Evolutionary conservation across 2,797 vertebrate species (phyloP).

Genomic region (Pelobates cultripes): DNA sequence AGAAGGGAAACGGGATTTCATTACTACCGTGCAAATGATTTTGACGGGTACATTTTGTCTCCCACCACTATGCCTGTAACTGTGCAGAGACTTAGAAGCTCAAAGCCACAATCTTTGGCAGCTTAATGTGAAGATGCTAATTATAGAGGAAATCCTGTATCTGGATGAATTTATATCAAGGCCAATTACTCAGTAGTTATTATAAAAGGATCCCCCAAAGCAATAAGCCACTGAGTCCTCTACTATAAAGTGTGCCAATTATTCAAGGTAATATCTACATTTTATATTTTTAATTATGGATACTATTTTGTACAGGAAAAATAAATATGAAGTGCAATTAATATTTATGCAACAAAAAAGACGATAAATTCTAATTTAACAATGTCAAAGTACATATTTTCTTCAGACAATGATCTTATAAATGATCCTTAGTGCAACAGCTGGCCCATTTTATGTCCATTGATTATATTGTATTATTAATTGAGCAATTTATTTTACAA

Average conservation of each 20-base stretch:
- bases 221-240: background rate
- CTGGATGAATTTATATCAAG: background rate
- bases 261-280: background rate
- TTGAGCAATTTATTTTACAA: no score
- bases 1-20: background rate
- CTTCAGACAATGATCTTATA: no score
- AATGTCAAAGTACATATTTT: no score
- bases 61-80: constrained; percentile 8
- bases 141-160: constrained; percentile 10
- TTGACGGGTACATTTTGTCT: background rate
- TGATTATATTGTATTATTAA: no score
- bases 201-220: constrained; percentile 2
- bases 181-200: constrained; percentile 2
- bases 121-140: constrained; percentile 15
- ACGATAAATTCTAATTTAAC: no score
- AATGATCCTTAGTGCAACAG: no score
- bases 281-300: no score
- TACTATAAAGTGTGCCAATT: background rate
- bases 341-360: no score
- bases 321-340: no score
- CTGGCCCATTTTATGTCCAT: no score
- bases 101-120: background rate
- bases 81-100: constrained; percentile 4
- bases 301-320: no score
- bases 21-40: constrained; percentile 3